Evolutionary conservation across 2,113 vertebrate species (phyloP).

Genomic region (Seriola dumerili): DNA sequence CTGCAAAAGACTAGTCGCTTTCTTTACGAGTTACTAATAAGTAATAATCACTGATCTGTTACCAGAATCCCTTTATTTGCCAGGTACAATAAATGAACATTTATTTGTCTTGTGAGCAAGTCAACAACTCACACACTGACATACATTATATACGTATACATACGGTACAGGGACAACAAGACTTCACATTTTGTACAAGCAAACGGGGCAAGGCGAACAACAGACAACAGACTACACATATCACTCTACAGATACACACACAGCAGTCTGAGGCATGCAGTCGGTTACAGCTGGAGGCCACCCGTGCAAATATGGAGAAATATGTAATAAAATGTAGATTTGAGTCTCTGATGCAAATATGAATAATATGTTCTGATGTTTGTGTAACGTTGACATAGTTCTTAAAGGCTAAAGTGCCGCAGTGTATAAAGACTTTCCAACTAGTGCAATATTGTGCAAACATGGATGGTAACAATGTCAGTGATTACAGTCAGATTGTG

Average conservation of each 20-base stretch:
- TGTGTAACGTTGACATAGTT: slow-evolving; percentile 5
- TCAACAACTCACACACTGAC: slow-evolving; percentile 32
- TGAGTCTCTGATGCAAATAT: slow-evolving; percentile 23
- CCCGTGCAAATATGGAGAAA: slow-evolving; percentile 30
- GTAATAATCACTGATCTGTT: slow-evolving; percentile 65
- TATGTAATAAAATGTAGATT: slow-evolving; percentile 37
- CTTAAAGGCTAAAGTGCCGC: slow-evolving; percentile 38
- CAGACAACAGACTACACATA: slow-evolving; percentile 42
- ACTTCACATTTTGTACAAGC: slow-evolving; percentile 54
- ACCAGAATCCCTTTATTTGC: slow-evolving; percentile 72
- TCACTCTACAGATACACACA: slow-evolving; percentile 55
- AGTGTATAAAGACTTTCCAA: slow-evolving; percentile 9
- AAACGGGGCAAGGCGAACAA: slow-evolving; percentile 32
- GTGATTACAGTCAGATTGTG: slow-evolving; percentile 41
- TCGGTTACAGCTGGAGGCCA: slow-evolving; percentile 45
- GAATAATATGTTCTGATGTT: slow-evolving; percentile 43
- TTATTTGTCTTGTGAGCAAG: slow-evolving; percentile 28
- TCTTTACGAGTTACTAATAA: slow-evolving; percentile 48
- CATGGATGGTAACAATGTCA: slow-evolving; percentile 10
- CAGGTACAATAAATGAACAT: slow-evolving; percentile 53
- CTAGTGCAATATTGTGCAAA: slow-evolving; percentile 24
- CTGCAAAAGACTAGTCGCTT: not conserved
- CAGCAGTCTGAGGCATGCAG: slow-evolving; percentile 55
- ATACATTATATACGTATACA: slow-evolving; percentile 38
- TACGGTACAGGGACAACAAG: slow-evolving; percentile 44